Base-by-base conservation (phyloP, 2,888 invertebrate genomes). In the Sarcophaga carnaria region DNA sequence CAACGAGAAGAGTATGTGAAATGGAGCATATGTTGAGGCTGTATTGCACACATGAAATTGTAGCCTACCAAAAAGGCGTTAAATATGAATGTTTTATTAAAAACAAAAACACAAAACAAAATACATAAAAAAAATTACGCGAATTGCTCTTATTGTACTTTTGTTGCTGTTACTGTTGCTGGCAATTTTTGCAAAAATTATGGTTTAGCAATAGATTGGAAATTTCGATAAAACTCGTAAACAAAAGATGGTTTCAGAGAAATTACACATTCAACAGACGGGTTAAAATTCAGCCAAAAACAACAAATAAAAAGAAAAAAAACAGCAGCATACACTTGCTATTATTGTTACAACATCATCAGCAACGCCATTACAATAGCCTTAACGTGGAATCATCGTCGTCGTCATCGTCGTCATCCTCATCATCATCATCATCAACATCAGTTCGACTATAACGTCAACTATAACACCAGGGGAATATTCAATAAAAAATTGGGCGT, bases 401-500 rank as follows among this genome's bases (percentile, higher is more conserved):
- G 49, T 49, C 86, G 59, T 80, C 72, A 37, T 49, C 86, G 72
- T 67, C 77, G 37, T 37, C 70, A 72, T 27, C 76, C 79, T 70
- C 80, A 80, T 77, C 86, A 69, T 83, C 85, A 69, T 72, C 72
- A 60, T 37, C 86, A 80, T 69, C 81, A 70, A 45, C 72, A 63
- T 22, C 71, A 80, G 22, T 62, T 54, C 5, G 54, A 14, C 54
- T 54, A 54, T 54, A 74, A 63, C 85, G 79, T 66, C 81, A 84
- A 76, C 83, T 62, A 74, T 25, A 77, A 69, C 86, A 80, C 72
- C 83, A 83, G 80, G 87, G 85, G 87, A 87, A 84, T 87, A 87
- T 87, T 87, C 81, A 87, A 87, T 84, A 87, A 84, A 87, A 85
- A 87, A 86, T 87, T 87, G 87, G 87, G 84, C 87, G 87, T 87